Percentiles rank a stretch among this genome's conserved stretches.
Conservation (phyloP, 2,888 invertebrate genomes). For the Aphodius granarius region DNA sequence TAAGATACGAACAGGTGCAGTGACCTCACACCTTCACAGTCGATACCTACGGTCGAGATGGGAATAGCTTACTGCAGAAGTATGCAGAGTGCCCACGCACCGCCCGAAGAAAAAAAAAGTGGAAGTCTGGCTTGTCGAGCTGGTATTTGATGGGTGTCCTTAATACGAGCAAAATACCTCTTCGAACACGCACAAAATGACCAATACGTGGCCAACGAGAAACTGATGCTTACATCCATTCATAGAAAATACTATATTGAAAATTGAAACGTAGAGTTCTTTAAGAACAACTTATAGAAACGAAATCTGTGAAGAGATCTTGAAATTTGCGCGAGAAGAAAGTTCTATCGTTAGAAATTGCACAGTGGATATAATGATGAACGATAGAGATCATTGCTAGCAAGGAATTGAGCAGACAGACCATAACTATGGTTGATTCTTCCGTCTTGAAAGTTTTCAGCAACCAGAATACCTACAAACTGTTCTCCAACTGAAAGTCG, state of each 20-base stretch:
- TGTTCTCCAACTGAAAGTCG: background rate
- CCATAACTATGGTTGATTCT: background rate
- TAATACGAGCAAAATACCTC: background rate
- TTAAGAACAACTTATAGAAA: background rate
- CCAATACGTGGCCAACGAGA: background rate
- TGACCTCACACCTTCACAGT: background rate
- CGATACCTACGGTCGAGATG: background rate
- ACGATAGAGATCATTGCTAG: background rate
- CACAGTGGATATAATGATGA: background rate
- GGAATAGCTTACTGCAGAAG: constrained; percentile 6
- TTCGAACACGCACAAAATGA: background rate
- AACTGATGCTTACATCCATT: too few relatives aligned
- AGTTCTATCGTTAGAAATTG: background rate
- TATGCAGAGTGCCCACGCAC: constrained; percentile 21
- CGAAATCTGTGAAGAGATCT: background rate
- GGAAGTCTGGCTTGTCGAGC: background rate
- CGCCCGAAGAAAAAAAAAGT: background rate
- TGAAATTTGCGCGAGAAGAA: background rate
- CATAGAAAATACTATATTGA: too few relatives aligned
- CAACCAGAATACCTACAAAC: background rate
- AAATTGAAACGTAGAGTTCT: too few relatives aligned
- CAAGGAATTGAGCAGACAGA: background rate
- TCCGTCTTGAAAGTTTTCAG: background rate
- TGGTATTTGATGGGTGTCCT: background rate
- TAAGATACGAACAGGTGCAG: background rate